phyloP scores from a whole-genome alignment of 2,797 vertebrate genomes.

The Platyrinchus mystaceus region DNA sequence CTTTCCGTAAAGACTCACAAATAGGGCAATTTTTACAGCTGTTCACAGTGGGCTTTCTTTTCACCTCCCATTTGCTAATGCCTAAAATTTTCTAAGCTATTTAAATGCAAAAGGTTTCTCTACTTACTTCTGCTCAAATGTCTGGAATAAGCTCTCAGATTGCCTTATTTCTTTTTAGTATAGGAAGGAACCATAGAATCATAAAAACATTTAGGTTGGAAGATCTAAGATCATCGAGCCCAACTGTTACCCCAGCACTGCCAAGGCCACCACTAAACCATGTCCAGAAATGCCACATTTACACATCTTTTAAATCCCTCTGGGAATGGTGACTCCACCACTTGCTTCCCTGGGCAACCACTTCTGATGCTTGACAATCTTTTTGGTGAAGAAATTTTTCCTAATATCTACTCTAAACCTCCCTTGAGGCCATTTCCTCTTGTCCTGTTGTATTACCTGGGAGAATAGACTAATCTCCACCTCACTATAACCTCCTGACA shows the following conservation, averaged over 20 bases:
- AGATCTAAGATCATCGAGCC: fast-evolving
- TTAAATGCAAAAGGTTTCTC: neutral
- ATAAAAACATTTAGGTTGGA: neutral
- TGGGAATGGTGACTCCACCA: neutral
- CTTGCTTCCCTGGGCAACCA: neutral
- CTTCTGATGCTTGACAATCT: neutral
- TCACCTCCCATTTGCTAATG: neutral
- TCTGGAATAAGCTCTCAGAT: neutral
- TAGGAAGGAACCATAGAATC: neutral
- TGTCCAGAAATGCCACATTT: neutral
- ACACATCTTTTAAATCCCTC: neutral
- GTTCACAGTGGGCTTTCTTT: neutral
- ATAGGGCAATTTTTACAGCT: neutral
- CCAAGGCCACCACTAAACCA: neutral
- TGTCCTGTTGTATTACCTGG: neutral
- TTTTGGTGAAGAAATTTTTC: neutral
- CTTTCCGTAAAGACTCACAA: neutral
- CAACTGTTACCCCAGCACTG: neutral
- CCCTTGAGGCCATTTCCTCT: neutral
- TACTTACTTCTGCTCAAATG: neutral
- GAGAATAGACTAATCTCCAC: neutral
- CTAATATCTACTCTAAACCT: neutral
- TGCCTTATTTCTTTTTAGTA: neutral
- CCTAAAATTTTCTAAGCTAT: neutral
- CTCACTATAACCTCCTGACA: neutral